phyloP scores from a whole-genome alignment of 2,797 vertebrate species.

The Danio jaintianensis region DNA sequence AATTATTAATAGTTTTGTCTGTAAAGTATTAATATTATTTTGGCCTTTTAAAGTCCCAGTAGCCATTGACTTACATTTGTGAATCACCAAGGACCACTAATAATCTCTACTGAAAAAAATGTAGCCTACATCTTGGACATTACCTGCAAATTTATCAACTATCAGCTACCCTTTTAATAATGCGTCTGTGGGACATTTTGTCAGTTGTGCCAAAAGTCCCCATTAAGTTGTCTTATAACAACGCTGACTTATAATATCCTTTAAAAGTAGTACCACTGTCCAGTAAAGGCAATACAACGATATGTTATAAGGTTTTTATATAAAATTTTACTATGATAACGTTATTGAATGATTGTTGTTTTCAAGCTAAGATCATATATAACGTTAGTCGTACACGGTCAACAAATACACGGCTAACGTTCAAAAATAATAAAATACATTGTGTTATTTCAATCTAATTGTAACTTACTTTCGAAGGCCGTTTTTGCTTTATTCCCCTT shows the following conservation, averaged over 20 bases:
- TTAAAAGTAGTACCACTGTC: neutral
- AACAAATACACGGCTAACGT: neutral
- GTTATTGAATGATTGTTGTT: neutral
- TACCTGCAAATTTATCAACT: too few species aligned
- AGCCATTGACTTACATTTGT: too few species aligned
- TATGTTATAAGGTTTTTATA: neutral
- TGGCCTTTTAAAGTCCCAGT: too few species aligned
- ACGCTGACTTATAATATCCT: neutral
- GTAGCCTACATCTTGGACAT: too few species aligned
- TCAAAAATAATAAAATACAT: neutral
- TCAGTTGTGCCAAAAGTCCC: too few species aligned
- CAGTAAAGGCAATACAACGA: neutral
- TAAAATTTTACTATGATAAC: neutral
- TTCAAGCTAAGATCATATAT: neutral
- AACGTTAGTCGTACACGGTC: neutral
- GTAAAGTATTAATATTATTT: too few species aligned
- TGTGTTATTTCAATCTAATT: neutral
- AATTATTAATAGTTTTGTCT: too few species aligned
- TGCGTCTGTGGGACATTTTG: too few species aligned
- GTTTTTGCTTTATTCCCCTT: neutral
- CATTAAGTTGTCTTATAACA: too few species aligned
- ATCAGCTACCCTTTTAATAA: too few species aligned
- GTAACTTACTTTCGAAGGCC: constrained; percentile 11
- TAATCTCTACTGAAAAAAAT: too few species aligned
- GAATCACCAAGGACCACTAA: too few species aligned